These are phyloP conservation scores for Knipowitschia caucasica DNA, from an alignment of 2,797 vertebrate species.

Conservation along the genomic window DNA sequence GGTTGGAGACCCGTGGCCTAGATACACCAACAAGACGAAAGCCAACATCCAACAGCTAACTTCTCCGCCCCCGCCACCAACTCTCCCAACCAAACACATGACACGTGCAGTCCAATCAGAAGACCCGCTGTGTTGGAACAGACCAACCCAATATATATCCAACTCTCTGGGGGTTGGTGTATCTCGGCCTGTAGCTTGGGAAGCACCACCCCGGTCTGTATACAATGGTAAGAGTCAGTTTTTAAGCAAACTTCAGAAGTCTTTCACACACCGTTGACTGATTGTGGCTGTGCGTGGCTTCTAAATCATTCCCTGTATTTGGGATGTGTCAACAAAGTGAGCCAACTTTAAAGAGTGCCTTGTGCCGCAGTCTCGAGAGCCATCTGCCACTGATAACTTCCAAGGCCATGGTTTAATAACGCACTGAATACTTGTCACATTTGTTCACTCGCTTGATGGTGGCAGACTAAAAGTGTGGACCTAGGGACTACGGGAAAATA, in stretches of 20 bases:
- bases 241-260: slow-evolving; percentile 5
- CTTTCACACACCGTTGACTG: slow-evolving; percentile 17
- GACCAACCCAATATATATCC: too few species aligned
- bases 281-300: slow-evolving; percentile 15
- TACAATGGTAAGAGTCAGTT: slow-evolving; percentile 12
- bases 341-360: slow-evolving; percentile 21
- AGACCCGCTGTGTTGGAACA: too few species aligned
- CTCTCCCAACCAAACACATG: too few species aligned
- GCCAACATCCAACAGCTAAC: too few species aligned
- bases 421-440: slow-evolving; percentile 9
- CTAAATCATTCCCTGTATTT: slow-evolving; percentile 22
- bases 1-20: too few species aligned
- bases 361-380: not conserved
- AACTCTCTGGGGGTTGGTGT: too few species aligned
- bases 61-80: too few species aligned
- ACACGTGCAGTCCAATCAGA: too few species aligned
- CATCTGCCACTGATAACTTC: slow-evolving; percentile 11
- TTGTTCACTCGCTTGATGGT: not conserved
- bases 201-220: slow-evolving; percentile 19
- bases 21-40: too few species aligned
- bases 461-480: not conserved
- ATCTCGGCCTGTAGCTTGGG: too few species aligned
- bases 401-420: slow-evolving; percentile 10
- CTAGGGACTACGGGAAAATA: not conserved
- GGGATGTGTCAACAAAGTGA: slow-evolving; percentile 21